phyloP scores from a whole-genome alignment of 2,797 vertebrate species.

The Phoeniculus purpureus region DNA sequence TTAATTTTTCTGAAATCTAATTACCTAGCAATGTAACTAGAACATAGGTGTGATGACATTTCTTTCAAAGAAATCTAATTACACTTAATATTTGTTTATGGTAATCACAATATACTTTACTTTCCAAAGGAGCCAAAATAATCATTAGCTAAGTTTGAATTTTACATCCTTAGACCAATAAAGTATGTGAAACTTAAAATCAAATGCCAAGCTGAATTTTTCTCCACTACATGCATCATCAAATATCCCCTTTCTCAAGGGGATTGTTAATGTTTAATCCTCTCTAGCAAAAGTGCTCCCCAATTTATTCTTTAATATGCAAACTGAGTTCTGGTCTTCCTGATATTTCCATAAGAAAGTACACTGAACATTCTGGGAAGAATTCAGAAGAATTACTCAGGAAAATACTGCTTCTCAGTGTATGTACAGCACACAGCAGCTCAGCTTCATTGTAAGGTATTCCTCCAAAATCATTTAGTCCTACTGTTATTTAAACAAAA shows the following conservation, averaged over 20 bases:
- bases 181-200: conserved; percentile 4
- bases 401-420: background rate
- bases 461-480: background rate
- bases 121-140: conserved; percentile 29
- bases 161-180: background rate
- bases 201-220: conserved; percentile 39
- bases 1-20: conserved; percentile 14
- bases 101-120: conserved; percentile 3
- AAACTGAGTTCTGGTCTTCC: background rate
- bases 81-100: conserved; percentile 49
- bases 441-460: background rate
- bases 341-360: background rate
- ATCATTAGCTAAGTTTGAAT: conserved; percentile 6
- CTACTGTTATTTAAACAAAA: background rate
- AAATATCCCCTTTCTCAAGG: conserved; percentile 30
- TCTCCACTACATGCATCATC: background rate
- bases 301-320: conserved; percentile 12
- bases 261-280: conserved; percentile 21
- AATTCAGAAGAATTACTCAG: background rate
- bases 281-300: background rate
- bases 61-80: conserved; percentile 38
- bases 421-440: background rate
- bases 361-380: background rate
- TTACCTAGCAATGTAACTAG: background rate
- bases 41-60: conserved; percentile 12